Evolutionary conservation across 2,113 vertebrate species (phyloP).

Genomic region (Chaetops frenatus): DNA sequence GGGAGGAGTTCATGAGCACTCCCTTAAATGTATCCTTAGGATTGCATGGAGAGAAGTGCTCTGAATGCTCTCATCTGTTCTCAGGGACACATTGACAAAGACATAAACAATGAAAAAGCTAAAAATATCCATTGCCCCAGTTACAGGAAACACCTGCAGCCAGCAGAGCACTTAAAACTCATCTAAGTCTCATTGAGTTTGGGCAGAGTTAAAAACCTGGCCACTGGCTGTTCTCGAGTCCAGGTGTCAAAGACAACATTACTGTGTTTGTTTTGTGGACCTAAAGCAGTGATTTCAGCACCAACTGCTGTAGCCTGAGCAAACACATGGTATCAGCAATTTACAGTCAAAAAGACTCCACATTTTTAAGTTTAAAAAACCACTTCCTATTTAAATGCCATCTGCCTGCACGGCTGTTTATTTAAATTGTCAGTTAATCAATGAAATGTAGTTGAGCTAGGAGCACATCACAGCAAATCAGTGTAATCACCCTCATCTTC

Average conservation of each 20-base stretch:
- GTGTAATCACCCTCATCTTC: neutral
- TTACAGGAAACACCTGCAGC: conserved; percentile 18
- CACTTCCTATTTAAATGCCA: neutral
- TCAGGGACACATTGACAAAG: conserved; percentile 1
- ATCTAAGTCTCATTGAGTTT: neutral
- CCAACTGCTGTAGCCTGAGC: neutral
- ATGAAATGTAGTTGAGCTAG: neutral
- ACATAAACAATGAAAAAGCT: neutral
- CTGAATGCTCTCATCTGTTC: neutral
- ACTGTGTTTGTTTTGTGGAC: neutral
- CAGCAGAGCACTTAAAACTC: conserved; percentile 15
- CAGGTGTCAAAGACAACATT: neutral
- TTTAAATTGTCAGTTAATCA: neutral
- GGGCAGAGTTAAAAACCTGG: neutral
- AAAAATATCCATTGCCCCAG: conserved; percentile 28
- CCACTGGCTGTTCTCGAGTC: neutral
- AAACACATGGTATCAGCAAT: neutral
- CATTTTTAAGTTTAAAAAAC: neutral
- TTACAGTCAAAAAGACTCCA: neutral
- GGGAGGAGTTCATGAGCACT: conserved; percentile 38
- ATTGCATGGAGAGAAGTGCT: neutral
- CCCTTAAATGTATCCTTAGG: conserved; percentile 56
- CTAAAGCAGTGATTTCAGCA: neutral
- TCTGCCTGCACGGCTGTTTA: neutral
- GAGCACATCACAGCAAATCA: neutral